Evolutionary conservation across 2,888 invertebrate species (phyloP), one percentile per base, ranked within the genome.

Genomic region (Meganola albula): DNA sequence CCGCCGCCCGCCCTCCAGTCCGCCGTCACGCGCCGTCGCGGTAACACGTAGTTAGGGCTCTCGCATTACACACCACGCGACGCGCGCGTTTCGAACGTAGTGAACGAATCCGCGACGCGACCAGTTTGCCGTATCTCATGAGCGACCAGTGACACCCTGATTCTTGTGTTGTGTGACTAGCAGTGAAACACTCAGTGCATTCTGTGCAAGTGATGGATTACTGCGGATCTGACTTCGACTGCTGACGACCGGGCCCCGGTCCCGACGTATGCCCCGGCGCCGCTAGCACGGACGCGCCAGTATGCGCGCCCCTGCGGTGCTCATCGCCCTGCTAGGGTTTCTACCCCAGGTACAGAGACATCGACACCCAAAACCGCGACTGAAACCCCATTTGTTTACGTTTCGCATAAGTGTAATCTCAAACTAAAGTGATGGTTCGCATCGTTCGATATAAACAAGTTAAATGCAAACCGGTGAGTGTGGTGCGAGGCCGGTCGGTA

Each of bases 281-380:
- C 80, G 83, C 74, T 74, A 70, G 78, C 66, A 63, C 73, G 82
- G 80, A 63, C 77, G 83, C 83, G 84, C 76, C 84, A 83, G 67
- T 67, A 85, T 85, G 85, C 84, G 85, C 85, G 82, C 77, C 82
- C 76, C 78, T 64, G 77, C 84, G 78, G 75, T 85, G 83, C 76
- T 85, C 68, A 56, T 85, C 69, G 85, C 85, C 85, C 85, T 85
- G 74, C 74, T 84, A 82, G 85, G 84, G 84, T 82, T 85, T 76
- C 83, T 85, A 58, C 85, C 85, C 79, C 85, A 85, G 85, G 85
- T 85, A 83, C 77, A 58, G 71, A n/a, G n/a, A 67, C 59, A 70
- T 61, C 59, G 71, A 71, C 64, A 68, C 68, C 63, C 38, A 53
- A 73, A 75, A 76, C 74, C 75, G 73, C 75, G 65, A n/a, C n/a